Evolutionary conservation across 1,140 invertebrate genomes (phyloP).

Genomic region (Caenorhabditis latens): DNA sequence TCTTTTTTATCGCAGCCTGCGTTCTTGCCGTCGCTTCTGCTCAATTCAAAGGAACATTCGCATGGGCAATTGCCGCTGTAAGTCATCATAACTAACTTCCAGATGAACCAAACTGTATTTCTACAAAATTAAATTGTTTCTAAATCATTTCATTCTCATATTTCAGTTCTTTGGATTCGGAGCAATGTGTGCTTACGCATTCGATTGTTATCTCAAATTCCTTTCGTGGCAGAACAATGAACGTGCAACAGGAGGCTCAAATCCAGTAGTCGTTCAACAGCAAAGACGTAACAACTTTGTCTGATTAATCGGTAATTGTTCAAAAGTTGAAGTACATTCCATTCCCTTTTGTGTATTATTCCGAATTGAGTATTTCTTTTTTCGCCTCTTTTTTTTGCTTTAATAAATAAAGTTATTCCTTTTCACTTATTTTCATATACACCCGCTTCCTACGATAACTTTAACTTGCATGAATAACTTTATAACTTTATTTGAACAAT

Average conservation of each 20-base stretch:
- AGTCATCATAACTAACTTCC: conserved; percentile 53
- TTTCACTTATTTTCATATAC: no score
- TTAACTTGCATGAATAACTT: no score
- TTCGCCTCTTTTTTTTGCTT: no score
- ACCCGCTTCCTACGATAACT: no score
- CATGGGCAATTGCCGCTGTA: conserved; percentile 75
- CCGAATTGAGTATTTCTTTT: not conserved
- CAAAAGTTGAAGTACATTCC: not conserved
- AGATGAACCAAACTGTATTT: not conserved
- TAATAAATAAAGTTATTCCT: no score
- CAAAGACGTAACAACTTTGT: conserved; percentile 31
- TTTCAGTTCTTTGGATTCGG: conserved; percentile 77
- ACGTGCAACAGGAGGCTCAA: conserved; percentile 44
- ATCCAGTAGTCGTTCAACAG: conserved; percentile 36
- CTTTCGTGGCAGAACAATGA: conserved; percentile 73
- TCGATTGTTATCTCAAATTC: conserved; percentile 76
- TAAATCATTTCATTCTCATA: not conserved
- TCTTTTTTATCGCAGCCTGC: conserved; percentile 77
- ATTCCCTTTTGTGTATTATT: not conserved
- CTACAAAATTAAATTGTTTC: no score
- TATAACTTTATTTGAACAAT: no score
- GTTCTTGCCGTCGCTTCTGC: conserved; percentile 74
- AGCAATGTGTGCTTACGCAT: conserved; percentile 75
- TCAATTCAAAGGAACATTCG: conserved; percentile 62
- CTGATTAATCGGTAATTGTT: not conserved